Base-by-base conservation (phyloP, 2,797 vertebrate species). In the Falco columbarius region DNA sequence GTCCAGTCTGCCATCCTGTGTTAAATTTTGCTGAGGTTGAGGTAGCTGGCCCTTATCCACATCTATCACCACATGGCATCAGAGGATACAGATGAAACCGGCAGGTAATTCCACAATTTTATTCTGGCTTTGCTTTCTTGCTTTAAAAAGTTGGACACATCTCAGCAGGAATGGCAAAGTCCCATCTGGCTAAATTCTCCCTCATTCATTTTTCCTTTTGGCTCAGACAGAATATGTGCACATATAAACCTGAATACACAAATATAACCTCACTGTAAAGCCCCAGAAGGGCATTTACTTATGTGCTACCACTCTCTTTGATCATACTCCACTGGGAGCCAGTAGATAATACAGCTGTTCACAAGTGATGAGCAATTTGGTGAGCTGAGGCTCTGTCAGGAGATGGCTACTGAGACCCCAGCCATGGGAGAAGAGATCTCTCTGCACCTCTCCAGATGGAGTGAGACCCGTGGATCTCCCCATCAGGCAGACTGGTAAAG, bases 201-300 rank as follows among this genome's bases (percentile, higher is more conserved):
- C 51, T 87, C 24, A 62, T 61, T 76, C 54, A 38, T 82, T 89
- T 95, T 96, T 83, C 27, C 7, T 73, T 80, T 81, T 79, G 62
- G 55, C 59, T 96, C 38, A 87, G 46, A 23, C n/a, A 74, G 73
- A 89, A 93, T 95, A 90, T 81, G 21, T 29, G 34, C 63, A 66
- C 27, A 52, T 73, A 52, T 62, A 80, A 93, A 71, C 26, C 49
- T 62, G 67, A 93, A 42, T 66, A 74, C 65, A 91, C 72, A 96
- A 95, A 85, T 71, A 81, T 19, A 84, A 80, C 72, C 52, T 93
- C 81, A 79, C 86, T 80, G 55, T 61, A 79, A 92, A 93, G 83
- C 58, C 86, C 70, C 91, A 87, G 72, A 58, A 89, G 77, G 55
- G 52, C 68, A 92, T 93, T 96, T 81, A 81, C 46, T 86, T 81